Conservation (phyloP, 2,888 invertebrate species). For the Strigamia crassipes region DNA sequence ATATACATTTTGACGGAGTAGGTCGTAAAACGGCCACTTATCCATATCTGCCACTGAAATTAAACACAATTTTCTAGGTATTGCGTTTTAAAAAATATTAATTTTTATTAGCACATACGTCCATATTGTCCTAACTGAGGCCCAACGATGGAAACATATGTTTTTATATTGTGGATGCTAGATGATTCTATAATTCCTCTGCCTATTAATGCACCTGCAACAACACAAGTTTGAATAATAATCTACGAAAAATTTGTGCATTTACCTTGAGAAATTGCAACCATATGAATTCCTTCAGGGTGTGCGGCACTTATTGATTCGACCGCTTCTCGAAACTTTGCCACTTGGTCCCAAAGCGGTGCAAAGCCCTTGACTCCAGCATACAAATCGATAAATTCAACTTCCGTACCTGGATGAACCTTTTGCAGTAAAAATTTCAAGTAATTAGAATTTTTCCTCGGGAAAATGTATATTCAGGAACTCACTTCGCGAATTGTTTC, state of each 20-base stretch:
- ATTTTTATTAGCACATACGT: neutral
- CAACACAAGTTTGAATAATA: too few species aligned
- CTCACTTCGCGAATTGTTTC: neutral
- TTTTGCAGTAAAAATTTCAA: neutral
- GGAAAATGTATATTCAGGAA: neutral
- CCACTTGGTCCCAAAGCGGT: neutral
- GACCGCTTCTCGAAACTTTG: neutral
- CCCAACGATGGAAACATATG: neutral
- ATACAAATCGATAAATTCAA: neutral
- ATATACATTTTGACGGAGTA: neutral
- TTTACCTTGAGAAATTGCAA: slow-evolving; percentile 4
- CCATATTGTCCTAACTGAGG: neutral
- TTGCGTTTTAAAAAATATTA: too few species aligned
- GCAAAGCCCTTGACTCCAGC: neutral
- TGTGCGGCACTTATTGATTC: neutral
- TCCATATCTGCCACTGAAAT: neutral
- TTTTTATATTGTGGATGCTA: neutral
- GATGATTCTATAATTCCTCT: slow-evolving; percentile 21
- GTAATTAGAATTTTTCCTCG: neutral
- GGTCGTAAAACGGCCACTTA: neutral
- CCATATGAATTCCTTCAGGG: neutral
- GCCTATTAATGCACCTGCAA: neutral
- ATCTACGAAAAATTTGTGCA: too few species aligned
- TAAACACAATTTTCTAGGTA: too few species aligned
- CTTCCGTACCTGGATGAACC: neutral